These are phyloP conservation scores for Hydropsyche betteni DNA, from an alignment of 2,888 invertebrate genomes.

Conservation along the genomic window DNA sequence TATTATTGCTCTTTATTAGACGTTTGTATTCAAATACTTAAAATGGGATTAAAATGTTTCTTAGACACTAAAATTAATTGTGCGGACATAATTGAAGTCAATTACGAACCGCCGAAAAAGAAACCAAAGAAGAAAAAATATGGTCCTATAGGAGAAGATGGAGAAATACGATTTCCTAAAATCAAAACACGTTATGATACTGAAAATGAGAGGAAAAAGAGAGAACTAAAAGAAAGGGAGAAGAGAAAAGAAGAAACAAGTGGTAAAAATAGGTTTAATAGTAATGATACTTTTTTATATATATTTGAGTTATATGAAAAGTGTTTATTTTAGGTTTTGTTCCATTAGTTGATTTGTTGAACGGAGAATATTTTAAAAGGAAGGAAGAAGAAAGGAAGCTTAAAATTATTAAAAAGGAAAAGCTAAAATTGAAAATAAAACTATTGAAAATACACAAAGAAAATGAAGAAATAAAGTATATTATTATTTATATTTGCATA, in stretches of 20 bases:
- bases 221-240: slow-evolving; percentile 58
- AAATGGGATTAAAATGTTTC: not conserved
- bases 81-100: slow-evolving; percentile 7
- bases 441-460: slow-evolving; percentile 52
- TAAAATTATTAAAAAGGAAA: slow-evolving; percentile 53
- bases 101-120: slow-evolving; percentile 61
- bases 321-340: slow-evolving; percentile 60
- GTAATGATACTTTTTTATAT: slow-evolving; percentile 46
- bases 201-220: slow-evolving; percentile 59
- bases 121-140: slow-evolving; percentile 57
- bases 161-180: slow-evolving; percentile 70
- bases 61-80: not conserved
- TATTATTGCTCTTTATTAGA: slow-evolving; percentile 2
- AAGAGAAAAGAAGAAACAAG: slow-evolving; percentile 36
- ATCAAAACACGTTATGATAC: slow-evolving; percentile 60
- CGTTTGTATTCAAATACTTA: not conserved
- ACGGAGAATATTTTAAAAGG: slow-evolving; percentile 64
- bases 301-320: slow-evolving; percentile 37
- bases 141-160: slow-evolving; percentile 62
- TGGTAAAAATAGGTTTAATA: not conserved
- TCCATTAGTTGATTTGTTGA: slow-evolving; percentile 66
- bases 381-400: slow-evolving; percentile 54
- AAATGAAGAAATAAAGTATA: slow-evolving; percentile 56
- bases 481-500: slow-evolving; percentile 7
- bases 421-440: slow-evolving; percentile 53